Evolutionary conservation across 2,113 vertebrate species (phyloP).

Genomic region (Perca schrenkii): DNA sequence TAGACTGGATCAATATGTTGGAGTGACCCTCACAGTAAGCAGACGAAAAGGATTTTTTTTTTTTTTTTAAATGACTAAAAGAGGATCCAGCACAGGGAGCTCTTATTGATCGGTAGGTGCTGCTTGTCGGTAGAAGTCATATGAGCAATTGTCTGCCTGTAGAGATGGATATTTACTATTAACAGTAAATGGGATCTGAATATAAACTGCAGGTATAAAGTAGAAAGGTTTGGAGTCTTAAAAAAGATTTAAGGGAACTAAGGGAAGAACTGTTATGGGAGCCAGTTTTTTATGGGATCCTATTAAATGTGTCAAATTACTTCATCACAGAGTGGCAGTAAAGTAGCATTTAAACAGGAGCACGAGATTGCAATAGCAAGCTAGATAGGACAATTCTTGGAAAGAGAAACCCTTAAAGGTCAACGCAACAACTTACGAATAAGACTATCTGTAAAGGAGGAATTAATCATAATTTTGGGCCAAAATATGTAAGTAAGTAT

Average conservation of each 20-base stretch:
- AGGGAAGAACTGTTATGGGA: background rate
- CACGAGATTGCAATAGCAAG: no score
- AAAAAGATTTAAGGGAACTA: background rate
- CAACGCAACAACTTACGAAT: background rate
- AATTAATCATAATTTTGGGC: no score
- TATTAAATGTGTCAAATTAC: constrained; percentile 4
- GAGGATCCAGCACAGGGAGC: background rate
- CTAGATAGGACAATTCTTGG: no score
- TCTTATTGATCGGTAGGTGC: constrained; percentile 42
- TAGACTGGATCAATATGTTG: constrained; percentile 50
- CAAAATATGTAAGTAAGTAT: no score
- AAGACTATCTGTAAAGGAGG: background rate
- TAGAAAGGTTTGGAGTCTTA: background rate
- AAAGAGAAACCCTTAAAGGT: background rate
- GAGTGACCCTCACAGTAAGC: constrained; percentile 47
- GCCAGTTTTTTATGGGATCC: background rate
- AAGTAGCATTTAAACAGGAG: background rate
- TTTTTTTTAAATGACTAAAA: background rate
- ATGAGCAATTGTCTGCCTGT: background rate
- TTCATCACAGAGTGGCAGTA: background rate
- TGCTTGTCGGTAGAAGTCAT: constrained; percentile 7
- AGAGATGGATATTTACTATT: background rate
- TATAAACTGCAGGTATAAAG: constrained; percentile 1
- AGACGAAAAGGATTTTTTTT: background rate
- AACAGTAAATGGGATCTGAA: constrained; percentile 1